Conservation (phyloP, 37 sponge, comb jelly and placozoan genomes). For the Cliona cf. orientalis region DNA sequence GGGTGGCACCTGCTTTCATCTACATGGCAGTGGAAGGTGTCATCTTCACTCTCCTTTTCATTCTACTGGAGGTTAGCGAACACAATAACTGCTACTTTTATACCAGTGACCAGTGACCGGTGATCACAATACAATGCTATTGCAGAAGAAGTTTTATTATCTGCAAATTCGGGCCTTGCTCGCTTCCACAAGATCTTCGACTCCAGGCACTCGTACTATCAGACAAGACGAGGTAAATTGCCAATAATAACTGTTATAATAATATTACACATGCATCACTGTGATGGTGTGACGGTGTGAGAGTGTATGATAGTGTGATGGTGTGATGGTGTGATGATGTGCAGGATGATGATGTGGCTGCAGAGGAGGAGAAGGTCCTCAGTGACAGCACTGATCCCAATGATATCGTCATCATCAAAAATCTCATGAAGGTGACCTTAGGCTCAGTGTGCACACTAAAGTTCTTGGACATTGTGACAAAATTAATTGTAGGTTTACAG, state of each 20-base stretch:
- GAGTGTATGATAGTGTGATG: background rate
- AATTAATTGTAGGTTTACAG: too few species aligned
- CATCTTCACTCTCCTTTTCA: constrained; percentile 58
- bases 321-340: background rate
- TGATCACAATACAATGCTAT: too few species aligned
- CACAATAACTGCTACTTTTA: too few species aligned
- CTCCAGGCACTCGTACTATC: too few species aligned
- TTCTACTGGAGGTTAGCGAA: constrained; percentile 75
- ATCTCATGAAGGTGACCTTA: constrained; percentile 60
- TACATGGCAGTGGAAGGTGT: constrained; percentile 69
- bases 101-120: too few species aligned
- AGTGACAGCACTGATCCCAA: background rate
- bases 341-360: constrained; percentile 89
- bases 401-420: constrained; percentile 66
- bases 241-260: too few species aligned
- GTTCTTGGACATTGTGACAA: background rate
- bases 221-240: too few species aligned
- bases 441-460: too few species aligned
- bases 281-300: too few species aligned
- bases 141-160: constrained; percentile 26
- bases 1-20: constrained; percentile 60
- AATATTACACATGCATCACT: too few species aligned
- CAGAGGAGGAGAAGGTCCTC: constrained; percentile 67
- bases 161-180: constrained; percentile 12
- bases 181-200: too few species aligned